A percentile compares a stretch with the other conserved stretches of the same genome.
Conservation (phyloP, 2,888 invertebrate genomes). For the Omphaloscelis lunosa region DNA sequence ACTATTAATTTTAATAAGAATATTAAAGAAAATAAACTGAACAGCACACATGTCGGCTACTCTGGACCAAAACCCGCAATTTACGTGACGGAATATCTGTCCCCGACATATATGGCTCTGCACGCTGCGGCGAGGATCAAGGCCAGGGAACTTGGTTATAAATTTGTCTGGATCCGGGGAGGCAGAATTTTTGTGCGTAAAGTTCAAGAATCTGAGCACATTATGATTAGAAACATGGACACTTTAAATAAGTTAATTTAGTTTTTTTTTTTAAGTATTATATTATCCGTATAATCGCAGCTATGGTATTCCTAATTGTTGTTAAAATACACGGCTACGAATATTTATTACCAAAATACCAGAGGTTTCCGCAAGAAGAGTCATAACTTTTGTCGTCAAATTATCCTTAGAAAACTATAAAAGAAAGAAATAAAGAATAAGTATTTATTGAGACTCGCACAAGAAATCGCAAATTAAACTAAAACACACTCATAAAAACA, state of each 20-base stretch:
- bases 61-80: not conserved
- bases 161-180: slow-evolving; percentile 10
- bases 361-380: not conserved
- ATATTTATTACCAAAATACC: not conserved
- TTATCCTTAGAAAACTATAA: too few relatives aligned
- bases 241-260: slow-evolving; percentile 2
- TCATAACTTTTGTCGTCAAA: not conserved
- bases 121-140: not conserved
- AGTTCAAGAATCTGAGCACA: not conserved
- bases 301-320: not conserved
- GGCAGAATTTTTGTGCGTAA: slow-evolving; percentile 8
- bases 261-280: not conserved
- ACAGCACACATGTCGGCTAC: not conserved
- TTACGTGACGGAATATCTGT: not conserved
- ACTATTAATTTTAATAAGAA: not conserved
- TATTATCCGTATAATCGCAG: not conserved
- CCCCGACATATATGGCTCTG: not conserved
- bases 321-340: not conserved
- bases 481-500: too few relatives aligned
- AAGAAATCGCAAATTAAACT: too few relatives aligned
- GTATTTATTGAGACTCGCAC: too few relatives aligned
- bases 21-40: slow-evolving; percentile 6
- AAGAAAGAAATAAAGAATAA: too few relatives aligned
- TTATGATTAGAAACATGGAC: not conserved
- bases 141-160: slow-evolving; percentile 4